These are phyloP conservation scores for Gallinago stenura DNA, from an alignment of 2,797 vertebrate genomes.

Conservation along the genomic window DNA sequence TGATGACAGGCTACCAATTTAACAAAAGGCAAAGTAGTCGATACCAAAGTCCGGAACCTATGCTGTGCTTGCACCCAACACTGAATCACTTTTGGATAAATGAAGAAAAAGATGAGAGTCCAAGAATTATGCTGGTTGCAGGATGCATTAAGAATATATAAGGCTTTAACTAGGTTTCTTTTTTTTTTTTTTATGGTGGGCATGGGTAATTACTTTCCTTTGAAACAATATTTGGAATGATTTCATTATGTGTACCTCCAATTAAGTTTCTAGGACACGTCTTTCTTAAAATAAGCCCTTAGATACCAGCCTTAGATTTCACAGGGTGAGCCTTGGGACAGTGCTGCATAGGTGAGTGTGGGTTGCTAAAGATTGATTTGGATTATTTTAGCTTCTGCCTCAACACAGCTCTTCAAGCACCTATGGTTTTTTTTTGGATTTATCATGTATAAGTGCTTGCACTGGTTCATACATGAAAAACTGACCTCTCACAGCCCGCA, in stretches of 20 bases:
- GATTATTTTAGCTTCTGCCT: neutral
- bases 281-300: neutral
- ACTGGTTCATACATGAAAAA: neutral
- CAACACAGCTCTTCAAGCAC: neutral
- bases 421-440: neutral
- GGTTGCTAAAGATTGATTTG: neutral
- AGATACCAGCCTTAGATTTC: neutral
- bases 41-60: neutral
- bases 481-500: fast-evolving
- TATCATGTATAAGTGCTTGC: neutral
- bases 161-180: neutral
- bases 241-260: neutral
- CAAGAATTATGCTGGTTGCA: neutral
- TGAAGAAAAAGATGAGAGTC: neutral
- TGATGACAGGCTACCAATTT: neutral
- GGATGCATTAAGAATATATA: neutral
- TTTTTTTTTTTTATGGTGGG: neutral
- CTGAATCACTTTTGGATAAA: neutral
- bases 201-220: neutral
- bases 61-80: neutral
- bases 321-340: neutral
- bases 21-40: neutral
- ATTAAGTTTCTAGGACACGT: neutral
- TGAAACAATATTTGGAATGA: neutral
- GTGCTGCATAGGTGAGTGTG: neutral